Conservation (phyloP, 2,113 vertebrate species). For the Apodemus speciosus region DNA sequence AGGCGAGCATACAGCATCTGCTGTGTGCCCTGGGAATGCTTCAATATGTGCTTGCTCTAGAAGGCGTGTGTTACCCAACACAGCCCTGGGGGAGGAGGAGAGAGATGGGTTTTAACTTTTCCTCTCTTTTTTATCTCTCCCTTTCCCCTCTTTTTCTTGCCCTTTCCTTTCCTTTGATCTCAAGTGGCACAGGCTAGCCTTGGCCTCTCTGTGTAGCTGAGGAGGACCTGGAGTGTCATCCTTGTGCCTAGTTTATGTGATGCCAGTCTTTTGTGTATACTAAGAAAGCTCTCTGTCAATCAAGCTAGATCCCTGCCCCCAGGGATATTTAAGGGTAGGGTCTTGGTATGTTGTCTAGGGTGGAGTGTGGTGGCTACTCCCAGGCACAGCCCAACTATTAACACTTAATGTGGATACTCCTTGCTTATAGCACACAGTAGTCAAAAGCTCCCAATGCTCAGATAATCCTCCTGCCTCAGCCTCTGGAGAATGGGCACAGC, state of each 20-base stretch:
- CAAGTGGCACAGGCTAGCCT: background rate
- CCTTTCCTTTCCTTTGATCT: background rate
- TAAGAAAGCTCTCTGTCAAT: background rate
- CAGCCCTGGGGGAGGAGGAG: background rate
- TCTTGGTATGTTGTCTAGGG: background rate
- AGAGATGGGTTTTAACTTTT: background rate
- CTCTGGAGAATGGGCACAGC: background rate
- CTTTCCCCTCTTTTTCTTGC: background rate
- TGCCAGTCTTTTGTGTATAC: background rate
- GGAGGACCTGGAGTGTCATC: background rate
- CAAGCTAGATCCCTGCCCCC: too few species aligned
- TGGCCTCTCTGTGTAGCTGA: background rate
- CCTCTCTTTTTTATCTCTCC: background rate
- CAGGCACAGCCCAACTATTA: background rate
- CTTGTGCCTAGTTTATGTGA: background rate
- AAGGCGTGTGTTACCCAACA: conserved; percentile 54
- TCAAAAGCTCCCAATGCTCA: background rate
- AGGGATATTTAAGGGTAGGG: background rate
- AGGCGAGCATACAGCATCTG: background rate
- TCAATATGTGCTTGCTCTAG: background rate
- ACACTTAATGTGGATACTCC: background rate
- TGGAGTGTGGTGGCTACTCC: background rate
- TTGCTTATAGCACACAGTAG: background rate
- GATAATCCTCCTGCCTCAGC: background rate
- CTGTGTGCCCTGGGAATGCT: background rate